Evolutionary conservation across 2,888 invertebrate species (phyloP), one percentile per base, ranked within the genome.

Genomic region (Drosophila affinis): DNA sequence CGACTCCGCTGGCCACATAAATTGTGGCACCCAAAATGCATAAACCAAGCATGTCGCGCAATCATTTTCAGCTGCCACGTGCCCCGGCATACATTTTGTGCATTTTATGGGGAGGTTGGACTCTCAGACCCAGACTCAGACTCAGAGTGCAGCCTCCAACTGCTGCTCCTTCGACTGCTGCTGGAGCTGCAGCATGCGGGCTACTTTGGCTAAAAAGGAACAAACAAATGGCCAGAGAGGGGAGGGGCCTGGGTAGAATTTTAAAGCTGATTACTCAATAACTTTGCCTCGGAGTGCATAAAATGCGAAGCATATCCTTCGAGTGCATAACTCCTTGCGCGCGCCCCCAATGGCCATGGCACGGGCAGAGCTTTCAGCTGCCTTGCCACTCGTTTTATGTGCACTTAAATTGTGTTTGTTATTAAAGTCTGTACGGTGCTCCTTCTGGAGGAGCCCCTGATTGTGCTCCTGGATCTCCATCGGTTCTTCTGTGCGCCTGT

Each of bases 1-100:
- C 44, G 10, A 45, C 49, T 24, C 18, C 49, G 61, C 39, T 64
- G 53, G 62, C 64, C 51, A 61, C 83, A 81, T 87, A 81, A 81
- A 81, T 81, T 78, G 83, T 77, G 59, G 77, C 70, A 67, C 83
- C 88, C 86, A 58, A 86, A 82, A 82, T 84, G 81, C 90, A 90
- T 89, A 90, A 89, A 90, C 87, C 88, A 90, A 87, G 87, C 83
- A 81, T 90, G 90, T 90, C 89, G 90, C 89, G 87, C 90, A 85
- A 89, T 89, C 90, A 89, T 90, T 90, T 90, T 89, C 90, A 90
- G 90, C 89, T 90, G 89, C 88, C 83, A 83, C 88, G 88, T 83
- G 88, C 83, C 81, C 60, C 72, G 63, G 88, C 83, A 83, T 83
- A 88, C 84, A 83, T 87, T 83, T 88, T 76, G 81, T 72, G 84